Base-by-base conservation (phyloP, 2,797 vertebrate species). In the Gymnoscopelus braueri region DNA sequence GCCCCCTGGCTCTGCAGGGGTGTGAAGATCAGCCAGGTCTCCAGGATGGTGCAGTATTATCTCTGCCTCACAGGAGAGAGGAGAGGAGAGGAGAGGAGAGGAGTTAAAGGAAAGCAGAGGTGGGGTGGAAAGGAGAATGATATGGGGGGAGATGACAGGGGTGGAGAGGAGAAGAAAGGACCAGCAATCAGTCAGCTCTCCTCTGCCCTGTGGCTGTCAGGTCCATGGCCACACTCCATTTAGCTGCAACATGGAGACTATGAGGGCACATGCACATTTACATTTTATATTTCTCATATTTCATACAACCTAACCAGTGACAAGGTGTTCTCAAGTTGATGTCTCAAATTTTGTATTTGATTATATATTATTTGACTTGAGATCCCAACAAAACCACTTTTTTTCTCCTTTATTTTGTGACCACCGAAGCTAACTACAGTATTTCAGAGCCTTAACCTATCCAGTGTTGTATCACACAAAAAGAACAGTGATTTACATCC, bases 11-110 rank as follows among this genome's bases (percentile, higher is more conserved):
- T 76, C 69, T 79, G 66, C 61, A 72, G 75, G 74, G 59, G 53
- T 73, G 67, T 71, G 63, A 62, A 75, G 19, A 70, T 71, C 74
- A 68, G 71, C 76, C 74, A 79, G 78, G 64, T 75, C 74, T 80
- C 71, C 72, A 76, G 68, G 67, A 80, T 81, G 72, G 60, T 64
- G 77, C 74, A 69, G 72, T 69, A 83, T 84, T 83, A 84, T 87
- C 82, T 83, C 65, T 56, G 47, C 35, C 67, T 63, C 71, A 64
- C 71, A 74, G 67, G 29, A 63, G 47, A 69, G 72, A 47, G 35
- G 62, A 58, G 32, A 71, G 68, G 14, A 26, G 47, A 49, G 44
- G 15, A 51, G 50, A 51, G 26, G 47, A 24, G 35, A 55, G n/a
- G 10, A 11, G 49, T 9, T n/a, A 49, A 14, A 39, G 24, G 52